A percentile compares a stretch with the other conserved stretches of the same genome.
Conservation (phyloP, 2,888 invertebrate genomes). For the Ectropis crepuscularia region DNA sequence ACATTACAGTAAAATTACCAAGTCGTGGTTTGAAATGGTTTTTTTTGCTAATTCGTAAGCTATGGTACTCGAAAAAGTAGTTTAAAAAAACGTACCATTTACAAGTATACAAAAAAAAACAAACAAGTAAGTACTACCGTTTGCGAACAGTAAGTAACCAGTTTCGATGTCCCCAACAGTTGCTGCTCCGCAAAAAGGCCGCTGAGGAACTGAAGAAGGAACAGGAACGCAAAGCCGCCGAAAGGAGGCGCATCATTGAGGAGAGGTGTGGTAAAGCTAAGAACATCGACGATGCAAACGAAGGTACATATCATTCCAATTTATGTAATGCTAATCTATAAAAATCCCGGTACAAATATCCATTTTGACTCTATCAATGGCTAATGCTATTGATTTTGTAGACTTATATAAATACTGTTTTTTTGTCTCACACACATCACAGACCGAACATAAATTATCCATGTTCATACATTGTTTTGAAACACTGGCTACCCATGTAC, state of each 20-base stretch:
- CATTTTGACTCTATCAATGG: conserved; percentile 13
- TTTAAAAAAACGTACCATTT: too few relatives aligned
- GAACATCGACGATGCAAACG: conserved; percentile 95
- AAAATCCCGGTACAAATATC: neutral
- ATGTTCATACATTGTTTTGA: conserved; percentile 42
- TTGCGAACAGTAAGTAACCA: conserved; percentile 12
- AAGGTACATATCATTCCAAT: conserved; percentile 87
- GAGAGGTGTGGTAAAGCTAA: conserved; percentile 97
- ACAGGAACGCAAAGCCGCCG: conserved; percentile 99
- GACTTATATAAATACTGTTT: conserved; percentile 34
- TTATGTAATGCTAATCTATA: conserved; percentile 14
- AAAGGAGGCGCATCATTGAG: conserved; percentile 98
- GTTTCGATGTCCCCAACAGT: conserved; percentile 79
- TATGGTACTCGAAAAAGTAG: too few relatives aligned
- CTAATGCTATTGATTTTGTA: conserved; percentile 7
- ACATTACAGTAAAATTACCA: neutral
- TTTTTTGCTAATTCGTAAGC: neutral
- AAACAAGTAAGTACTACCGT: neutral
- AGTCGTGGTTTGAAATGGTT: neutral
- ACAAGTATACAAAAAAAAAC: too few relatives aligned
- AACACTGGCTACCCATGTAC: conserved; percentile 45
- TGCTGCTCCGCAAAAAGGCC: conserved; percentile 99
- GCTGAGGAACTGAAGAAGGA: conserved; percentile 99
- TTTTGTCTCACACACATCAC: conserved; percentile 58
- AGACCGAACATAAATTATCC: conserved; percentile 48